Percentiles rank a stretch among this genome's conserved stretches.
These are phyloP conservation scores for Entosphenus tridentatus DNA, from an alignment of 2,113 vertebrate species.

Conservation along the genomic window DNA sequence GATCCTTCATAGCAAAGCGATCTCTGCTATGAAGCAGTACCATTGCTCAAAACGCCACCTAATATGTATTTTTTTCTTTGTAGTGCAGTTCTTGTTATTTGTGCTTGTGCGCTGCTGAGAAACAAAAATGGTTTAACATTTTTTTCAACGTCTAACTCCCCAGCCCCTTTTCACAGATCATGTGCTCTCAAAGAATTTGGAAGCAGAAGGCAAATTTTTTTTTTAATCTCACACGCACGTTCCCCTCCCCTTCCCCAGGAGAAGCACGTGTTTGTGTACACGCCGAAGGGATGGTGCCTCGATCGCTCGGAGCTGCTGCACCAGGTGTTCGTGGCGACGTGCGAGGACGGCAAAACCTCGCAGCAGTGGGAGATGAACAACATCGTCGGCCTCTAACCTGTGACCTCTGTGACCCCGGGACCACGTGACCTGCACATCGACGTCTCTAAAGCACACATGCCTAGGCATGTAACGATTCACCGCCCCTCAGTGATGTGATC, in stretches of 20 bases:
- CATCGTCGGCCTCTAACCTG: slow-evolving; percentile 50
- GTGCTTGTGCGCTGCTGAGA: no score
- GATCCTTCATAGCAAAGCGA: no score
- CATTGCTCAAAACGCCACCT: no score
- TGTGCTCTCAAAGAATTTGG: neutral
- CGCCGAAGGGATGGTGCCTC: slow-evolving; percentile 56
- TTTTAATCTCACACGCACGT: neutral
- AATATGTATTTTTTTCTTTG: no score
- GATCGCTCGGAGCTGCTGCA: slow-evolving; percentile 81
- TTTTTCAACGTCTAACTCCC: neutral
- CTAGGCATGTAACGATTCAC: no score
- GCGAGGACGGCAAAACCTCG: slow-evolving; percentile 53
- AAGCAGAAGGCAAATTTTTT: neutral
- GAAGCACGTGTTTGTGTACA: slow-evolving; percentile 53
- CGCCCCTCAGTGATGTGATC: no score
- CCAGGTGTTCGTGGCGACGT: slow-evolving; percentile 67
- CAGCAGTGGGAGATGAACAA: slow-evolving; percentile 99
- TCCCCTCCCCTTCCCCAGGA: slow-evolving; percentile 31
- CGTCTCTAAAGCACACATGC: no score
- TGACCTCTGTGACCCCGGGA: no score
- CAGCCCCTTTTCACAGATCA: neutral
- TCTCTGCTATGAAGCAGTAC: no score
- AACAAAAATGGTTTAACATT: no score
- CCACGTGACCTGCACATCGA: no score
- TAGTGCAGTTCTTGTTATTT: no score